Conservation (phyloP, 1,140 invertebrate genomes). For the Diabrotica virgifera region DNA sequence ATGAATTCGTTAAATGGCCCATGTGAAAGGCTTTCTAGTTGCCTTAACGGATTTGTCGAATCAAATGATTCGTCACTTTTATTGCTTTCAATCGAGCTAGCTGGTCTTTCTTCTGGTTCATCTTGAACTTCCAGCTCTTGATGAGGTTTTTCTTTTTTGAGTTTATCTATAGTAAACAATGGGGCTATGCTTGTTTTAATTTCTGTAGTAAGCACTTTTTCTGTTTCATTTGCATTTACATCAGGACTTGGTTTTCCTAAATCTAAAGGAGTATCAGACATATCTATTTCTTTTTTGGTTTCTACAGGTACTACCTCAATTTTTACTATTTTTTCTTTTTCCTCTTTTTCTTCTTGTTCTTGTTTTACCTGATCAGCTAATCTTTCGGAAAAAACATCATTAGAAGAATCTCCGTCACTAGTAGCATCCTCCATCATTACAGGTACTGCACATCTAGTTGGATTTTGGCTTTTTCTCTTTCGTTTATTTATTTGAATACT, state of each 20-base stretch:
- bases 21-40: constrained; percentile 77
- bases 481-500: constrained; percentile 59
- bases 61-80: constrained; percentile 61
- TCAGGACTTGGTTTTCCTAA: constrained; percentile 43
- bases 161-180: constrained; percentile 44
- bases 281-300: constrained; percentile 30
- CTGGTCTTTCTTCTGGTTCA: constrained; percentile 48
- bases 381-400: constrained; percentile 53
- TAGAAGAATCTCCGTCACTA: constrained; percentile 65
- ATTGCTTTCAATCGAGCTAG: constrained; percentile 57
- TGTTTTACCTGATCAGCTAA: constrained; percentile 29
- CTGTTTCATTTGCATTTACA: constrained; percentile 46
- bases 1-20: constrained; percentile 65
- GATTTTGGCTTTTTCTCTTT: constrained; percentile 90
- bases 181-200: constrained; percentile 47
- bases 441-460: constrained; percentile 74
- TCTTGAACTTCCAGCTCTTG: constrained; percentile 44
- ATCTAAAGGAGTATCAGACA: constrained; percentile 39
- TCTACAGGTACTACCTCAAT: constrained; percentile 22
- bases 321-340: constrained; percentile 21
- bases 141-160: constrained; percentile 42
- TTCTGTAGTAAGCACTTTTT: constrained; percentile 37
- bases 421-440: constrained; percentile 48
- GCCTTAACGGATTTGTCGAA: constrained; percentile 70
- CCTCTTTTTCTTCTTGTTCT: constrained; percentile 27